phyloP scores from a whole-genome alignment of 2,888 invertebrate species.

The Phrixothrix hirtus region DNA sequence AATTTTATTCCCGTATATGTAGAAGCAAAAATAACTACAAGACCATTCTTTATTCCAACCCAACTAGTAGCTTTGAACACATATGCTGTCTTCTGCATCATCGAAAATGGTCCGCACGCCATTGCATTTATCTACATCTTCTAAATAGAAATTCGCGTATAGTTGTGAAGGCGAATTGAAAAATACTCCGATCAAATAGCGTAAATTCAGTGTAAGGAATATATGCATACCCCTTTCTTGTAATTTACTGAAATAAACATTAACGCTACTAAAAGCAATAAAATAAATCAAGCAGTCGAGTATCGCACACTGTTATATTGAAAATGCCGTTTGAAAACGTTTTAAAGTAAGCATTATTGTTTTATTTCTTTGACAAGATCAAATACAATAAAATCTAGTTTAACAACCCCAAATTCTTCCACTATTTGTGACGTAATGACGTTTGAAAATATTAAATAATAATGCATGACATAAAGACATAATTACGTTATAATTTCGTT shows the following conservation, averaged over 20 bases:
- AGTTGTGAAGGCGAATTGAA: slow-evolving; percentile 8
- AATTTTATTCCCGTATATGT: slow-evolving; percentile 34
- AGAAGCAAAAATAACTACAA: slow-evolving; percentile 33
- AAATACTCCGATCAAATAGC: slow-evolving; percentile 25
- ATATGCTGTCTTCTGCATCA: slow-evolving; percentile 26
- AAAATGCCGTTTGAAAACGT: slow-evolving; percentile 31
- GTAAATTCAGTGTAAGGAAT: slow-evolving; percentile 40
- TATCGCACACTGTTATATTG: slow-evolving; percentile 47
- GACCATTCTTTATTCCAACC: slow-evolving; percentile 33
- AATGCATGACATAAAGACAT: too few relatives aligned
- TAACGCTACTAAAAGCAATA: slow-evolving; percentile 63
- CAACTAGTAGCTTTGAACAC: slow-evolving; percentile 35
- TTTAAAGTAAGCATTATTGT: neutral
- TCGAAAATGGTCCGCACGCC: slow-evolving; percentile 13
- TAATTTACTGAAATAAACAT: slow-evolving; percentile 64
- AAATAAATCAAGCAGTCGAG: slow-evolving; percentile 60
- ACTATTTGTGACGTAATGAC: neutral
- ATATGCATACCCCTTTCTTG: slow-evolving; percentile 61
- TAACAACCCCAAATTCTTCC: too few relatives aligned
- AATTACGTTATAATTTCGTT: too few relatives aligned
- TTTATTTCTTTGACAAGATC: neutral
- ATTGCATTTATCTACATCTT: slow-evolving; percentile 13
- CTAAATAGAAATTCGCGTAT: neutral
- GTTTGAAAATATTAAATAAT: too few relatives aligned
- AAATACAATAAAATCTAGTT: too few relatives aligned